Evolutionary conservation across 2,888 invertebrate species (phyloP).

Genomic region (Nineta flava): DNA sequence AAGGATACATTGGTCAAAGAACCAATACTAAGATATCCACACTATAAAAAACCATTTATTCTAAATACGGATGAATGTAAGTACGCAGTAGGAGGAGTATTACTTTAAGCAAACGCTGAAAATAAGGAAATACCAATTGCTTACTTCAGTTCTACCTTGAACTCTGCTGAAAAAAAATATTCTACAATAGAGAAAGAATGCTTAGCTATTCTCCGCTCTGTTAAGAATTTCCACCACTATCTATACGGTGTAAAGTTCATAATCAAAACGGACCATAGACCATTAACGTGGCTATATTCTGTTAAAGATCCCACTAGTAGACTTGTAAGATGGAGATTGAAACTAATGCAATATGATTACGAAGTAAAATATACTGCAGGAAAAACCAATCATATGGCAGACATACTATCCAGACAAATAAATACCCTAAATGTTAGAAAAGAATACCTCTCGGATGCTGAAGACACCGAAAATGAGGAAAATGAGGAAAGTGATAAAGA

Average conservation of each 20-base stretch:
- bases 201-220: background rate
- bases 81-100: background rate
- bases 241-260: background rate
- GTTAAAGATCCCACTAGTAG: no score
- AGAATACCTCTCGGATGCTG: background rate
- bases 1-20: background rate
- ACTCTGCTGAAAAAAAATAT: background rate
- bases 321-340: background rate
- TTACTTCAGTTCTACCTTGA: background rate
- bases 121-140: background rate
- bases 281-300: background rate
- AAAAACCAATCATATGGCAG: background rate
- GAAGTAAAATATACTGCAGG: background rate
- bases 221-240: background rate
- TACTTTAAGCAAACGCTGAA: background rate
- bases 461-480: background rate
- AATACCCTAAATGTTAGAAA: no score
- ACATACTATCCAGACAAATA: background rate
- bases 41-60: background rate
- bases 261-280: background rate
- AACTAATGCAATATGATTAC: background rate
- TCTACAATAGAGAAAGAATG: background rate
- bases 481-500: background rate
- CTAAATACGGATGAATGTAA: background rate
- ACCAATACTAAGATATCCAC: background rate